Evolutionary conservation across 2,888 invertebrate genomes (phyloP).

Genomic region (Hyppa rectilinea): DNA sequence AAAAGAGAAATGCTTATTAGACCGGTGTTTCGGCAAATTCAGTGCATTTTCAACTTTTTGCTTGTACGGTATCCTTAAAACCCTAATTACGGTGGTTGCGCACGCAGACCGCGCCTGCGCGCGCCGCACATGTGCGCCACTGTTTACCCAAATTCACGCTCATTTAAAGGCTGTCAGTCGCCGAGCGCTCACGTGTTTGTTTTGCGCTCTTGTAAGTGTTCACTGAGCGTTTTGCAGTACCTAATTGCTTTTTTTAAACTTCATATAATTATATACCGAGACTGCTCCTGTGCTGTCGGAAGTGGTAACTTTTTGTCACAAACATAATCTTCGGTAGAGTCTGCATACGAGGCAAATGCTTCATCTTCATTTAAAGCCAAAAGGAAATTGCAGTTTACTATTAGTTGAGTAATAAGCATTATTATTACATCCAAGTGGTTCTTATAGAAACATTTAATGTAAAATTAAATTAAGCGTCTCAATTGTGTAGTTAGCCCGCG

Average conservation of each 20-base stretch:
- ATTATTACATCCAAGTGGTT: not conserved
- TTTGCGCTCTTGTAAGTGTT: constrained; percentile 53
- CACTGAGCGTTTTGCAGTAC: constrained; percentile 40
- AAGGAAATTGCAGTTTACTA: not conserved
- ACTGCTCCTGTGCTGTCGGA: constrained; percentile 39
- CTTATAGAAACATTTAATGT: constrained; percentile 23
- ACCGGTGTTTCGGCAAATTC: constrained; percentile 46
- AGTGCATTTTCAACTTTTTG: constrained; percentile 34
- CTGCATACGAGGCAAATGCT: not conserved
- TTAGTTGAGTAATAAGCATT: not conserved
- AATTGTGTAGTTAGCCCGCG: constrained; percentile 38
- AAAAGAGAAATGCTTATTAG: constrained; percentile 28
- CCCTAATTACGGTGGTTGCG: constrained; percentile 40
- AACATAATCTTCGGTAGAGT: constrained; percentile 25
- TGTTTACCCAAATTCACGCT: constrained; percentile 55
- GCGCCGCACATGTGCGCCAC: constrained; percentile 43
- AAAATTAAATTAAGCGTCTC: constrained; percentile 53
- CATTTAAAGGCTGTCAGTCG: constrained; percentile 59
- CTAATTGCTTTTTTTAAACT: constrained; percentile 57
- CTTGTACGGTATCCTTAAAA: constrained; percentile 36
- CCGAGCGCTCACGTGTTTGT: constrained; percentile 49
- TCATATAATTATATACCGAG: constrained; percentile 36
- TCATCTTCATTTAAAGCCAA: constrained; percentile 3
- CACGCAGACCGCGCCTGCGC: constrained; percentile 37
- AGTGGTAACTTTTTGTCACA: constrained; percentile 35